Evolutionary conservation across 1,140 invertebrate genomes (phyloP), one percentile per base, ranked within the genome.

Genomic region (Micrasema longulum): DNA sequence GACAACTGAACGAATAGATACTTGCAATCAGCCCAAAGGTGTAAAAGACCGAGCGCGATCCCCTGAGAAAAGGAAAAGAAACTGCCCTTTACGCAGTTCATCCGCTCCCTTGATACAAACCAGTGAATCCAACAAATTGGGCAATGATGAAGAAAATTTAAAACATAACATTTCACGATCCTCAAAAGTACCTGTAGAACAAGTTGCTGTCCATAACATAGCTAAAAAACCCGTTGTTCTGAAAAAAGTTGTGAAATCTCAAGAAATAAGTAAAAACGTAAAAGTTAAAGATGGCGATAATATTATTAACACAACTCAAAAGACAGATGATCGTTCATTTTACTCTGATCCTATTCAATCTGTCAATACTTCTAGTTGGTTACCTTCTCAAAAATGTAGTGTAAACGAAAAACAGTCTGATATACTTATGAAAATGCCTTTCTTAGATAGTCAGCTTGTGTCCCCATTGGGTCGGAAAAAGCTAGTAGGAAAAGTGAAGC

Each of bases 401-500:
- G 23, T 26, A 11, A 64, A 69, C 16, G 16, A 22, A 6, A 72
- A 75, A 60, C 41, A 52, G 9, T 20, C 52, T 5, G 68, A 45
- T 41, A 45, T 73, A 6, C 36, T 47, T 53, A 55, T 48, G 11
- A 73, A 72, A 63, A 67, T 68, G 16, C 64, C 74, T 9, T 75
- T 75, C 68, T 47, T 67, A 45, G 64, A 65, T 52, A 72, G 52
- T 38, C 57, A 68, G 20, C 63, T 66, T 2, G 53, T 75, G 18
- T 63, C 73, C n/a, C 73, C 73, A 11, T 65, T 75, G 20, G 74
- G 74, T 9, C 52, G 69, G 11, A 84, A 81, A 72, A 84, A 85
- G 77, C 82, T 82, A 62, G 67, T 84, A 35, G 83, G 82, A 9
- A 77, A 82, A 76, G 84, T 86, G 1, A 78, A 83, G 22, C 84